Base-by-base conservation (phyloP, 2,113 vertebrate species). In the Atractosteus spatula region DNA sequence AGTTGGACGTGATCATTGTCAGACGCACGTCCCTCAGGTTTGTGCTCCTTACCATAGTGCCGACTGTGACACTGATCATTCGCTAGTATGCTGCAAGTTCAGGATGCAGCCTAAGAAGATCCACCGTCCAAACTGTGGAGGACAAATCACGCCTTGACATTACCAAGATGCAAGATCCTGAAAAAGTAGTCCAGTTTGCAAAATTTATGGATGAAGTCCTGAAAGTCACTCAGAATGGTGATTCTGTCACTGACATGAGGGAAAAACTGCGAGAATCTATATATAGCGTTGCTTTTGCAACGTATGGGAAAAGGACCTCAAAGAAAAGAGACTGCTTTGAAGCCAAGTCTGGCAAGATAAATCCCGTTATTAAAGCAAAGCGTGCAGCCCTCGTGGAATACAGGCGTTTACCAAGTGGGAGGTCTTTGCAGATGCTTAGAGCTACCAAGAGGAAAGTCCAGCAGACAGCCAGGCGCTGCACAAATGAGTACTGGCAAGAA, bases 1-100 rank as follows among this genome's bases (percentile, higher is more conserved):
- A 72, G 55, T 66, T 70, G 42, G 57, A 74, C 12, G 47, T 68
- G 41, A 54, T 67, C 54, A 12, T 45, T 3, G 41, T 14, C 8
- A n/a, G 44, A 67, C 3, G 16, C 41, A 51, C 61, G 6, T n/a
- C 43, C 71, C 44, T 47, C 45, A 69, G 47, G 5, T 51, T 5
- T 51, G 47, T 51, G 5, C 47, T 7, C 5, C 5, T 51, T 7
- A 51, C 10, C 47, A 51, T 5, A 51, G 47, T 10, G 47, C 47
- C 5, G 47, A 51, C 47, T 51, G 47, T 51, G 47, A 51, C 47
- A 51, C 47, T 10, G 47, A 51, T 10, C 47, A 51, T 51, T 51
- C 47, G 1, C 47, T 51, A 7, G 1, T 51, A 5, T 51, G 47
- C 47, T 51, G 47, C 47, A 51, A 51, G 29, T 29, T 29, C 29